A percentile compares a stretch with the other conserved stretches of the same genome.
These are phyloP conservation scores for Lerista edwardsae DNA, from an alignment of 2,797 vertebrate species.

Conservation along the genomic window DNA sequence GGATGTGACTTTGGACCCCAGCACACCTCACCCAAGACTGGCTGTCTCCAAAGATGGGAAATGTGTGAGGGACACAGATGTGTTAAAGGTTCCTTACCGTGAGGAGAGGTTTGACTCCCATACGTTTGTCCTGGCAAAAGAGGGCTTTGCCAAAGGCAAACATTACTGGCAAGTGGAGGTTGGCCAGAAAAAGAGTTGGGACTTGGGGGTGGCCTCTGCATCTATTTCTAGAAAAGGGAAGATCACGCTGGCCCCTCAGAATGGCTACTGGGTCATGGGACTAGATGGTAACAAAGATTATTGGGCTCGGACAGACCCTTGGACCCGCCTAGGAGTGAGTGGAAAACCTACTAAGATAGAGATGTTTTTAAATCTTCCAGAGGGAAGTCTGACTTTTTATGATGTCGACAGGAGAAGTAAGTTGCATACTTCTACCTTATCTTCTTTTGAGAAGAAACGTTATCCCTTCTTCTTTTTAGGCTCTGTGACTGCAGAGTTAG, in stretches of 20 bases:
- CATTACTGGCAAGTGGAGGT: conserved; percentile 22
- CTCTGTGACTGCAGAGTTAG: neutral
- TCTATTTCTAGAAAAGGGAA: neutral
- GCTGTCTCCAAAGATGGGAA: neutral
- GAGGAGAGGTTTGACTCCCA: neutral
- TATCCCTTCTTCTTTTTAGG: neutral
- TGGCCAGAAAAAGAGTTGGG: neutral
- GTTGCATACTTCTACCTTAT: neutral
- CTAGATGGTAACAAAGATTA: neutral
- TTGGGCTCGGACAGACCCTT: neutral
- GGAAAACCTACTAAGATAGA: conserved; percentile 6
- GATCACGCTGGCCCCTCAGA: neutral
- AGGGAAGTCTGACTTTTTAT: neutral
- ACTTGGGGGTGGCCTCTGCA: neutral
- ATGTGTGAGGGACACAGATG: neutral
- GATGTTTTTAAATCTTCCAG: neutral
- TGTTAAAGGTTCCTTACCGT: neutral
- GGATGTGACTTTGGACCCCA: neutral
- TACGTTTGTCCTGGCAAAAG: neutral
- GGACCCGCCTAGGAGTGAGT: neutral
- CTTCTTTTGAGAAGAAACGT: neutral
- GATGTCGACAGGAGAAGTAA: neutral
- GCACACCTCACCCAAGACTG: neutral
- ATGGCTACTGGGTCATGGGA: conserved; percentile 20
- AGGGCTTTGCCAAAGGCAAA: neutral